Evolutionary conservation across 2,113 vertebrate genomes (phyloP).

Genomic region (Nycticorax nycticorax): DNA sequence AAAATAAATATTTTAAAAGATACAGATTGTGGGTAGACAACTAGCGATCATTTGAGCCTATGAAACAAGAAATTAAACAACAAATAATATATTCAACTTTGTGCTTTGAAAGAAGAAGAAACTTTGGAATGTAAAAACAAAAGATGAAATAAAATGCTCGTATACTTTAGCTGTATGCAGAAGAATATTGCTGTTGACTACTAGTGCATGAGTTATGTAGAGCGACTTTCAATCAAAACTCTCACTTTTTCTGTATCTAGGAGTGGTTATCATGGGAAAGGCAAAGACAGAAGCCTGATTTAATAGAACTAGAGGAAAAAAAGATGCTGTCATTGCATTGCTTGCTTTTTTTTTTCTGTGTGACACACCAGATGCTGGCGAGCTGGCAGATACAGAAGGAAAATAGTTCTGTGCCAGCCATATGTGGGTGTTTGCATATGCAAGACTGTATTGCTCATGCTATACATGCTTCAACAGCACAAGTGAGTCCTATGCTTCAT

Average conservation of each 20-base stretch:
- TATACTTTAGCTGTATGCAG: not conserved
- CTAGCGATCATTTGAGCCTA: not conserved
- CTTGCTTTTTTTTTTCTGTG: not conserved
- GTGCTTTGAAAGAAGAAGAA: not conserved
- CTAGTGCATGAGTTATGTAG: not conserved
- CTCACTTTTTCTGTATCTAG: not conserved
- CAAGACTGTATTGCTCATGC: not conserved
- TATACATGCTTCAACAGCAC: not conserved
- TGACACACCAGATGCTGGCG: not conserved
- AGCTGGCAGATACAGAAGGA: not conserved
- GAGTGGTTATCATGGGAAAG: not conserved
- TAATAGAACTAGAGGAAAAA: not conserved
- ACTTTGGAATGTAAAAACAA: not conserved
- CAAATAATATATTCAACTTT: not conserved
- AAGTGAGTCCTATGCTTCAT: not conserved
- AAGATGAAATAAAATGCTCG: not conserved
- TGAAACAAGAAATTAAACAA: not conserved
- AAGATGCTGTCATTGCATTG: not conserved
- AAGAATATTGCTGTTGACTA: not conserved
- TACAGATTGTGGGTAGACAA: not conserved
- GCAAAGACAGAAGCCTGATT: not conserved
- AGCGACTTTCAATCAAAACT: not conserved
- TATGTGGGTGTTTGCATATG: not conserved
- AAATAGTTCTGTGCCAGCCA: not conserved
- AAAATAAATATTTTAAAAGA: not conserved